A percentile compares a stretch with the other conserved stretches of the same genome.
phyloP scores from a whole-genome alignment of 2,113 vertebrate species.

The Lutjanus erythropterus region DNA sequence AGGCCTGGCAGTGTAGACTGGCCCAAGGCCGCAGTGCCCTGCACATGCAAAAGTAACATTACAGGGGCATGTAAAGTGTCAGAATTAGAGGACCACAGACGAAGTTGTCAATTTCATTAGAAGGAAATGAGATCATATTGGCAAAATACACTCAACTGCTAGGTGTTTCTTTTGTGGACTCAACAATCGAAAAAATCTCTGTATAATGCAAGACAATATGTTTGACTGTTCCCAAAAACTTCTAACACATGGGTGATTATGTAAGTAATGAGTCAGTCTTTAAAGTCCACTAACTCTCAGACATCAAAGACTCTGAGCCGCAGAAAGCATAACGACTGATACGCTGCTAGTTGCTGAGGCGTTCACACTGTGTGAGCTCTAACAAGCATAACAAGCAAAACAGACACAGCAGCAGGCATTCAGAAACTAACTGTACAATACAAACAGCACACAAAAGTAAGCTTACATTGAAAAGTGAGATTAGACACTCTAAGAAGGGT shows the following conservation, averaged over 20 bases:
- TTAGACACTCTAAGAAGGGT: not conserved
- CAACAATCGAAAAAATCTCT: not conserved
- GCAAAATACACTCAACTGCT: too few species aligned
- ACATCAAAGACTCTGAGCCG: not conserved
- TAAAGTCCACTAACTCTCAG: not conserved
- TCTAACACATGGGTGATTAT: not conserved
- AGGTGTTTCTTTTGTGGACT: not conserved
- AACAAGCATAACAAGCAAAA: conserved; percentile 7
- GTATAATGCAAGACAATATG: not conserved
- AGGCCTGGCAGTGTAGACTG: too few species aligned
- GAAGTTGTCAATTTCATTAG: too few species aligned
- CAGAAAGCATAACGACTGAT: not conserved
- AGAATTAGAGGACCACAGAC: too few species aligned
- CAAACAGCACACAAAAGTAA: not conserved
- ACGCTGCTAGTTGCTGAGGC: not conserved
- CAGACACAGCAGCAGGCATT: not conserved
- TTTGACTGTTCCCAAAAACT: not conserved
- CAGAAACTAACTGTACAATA: not conserved
- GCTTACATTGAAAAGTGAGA: not conserved
- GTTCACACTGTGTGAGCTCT: not conserved
- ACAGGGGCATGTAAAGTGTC: too few species aligned
- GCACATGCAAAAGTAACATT: too few species aligned
- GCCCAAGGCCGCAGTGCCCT: too few species aligned
- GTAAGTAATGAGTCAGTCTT: not conserved
- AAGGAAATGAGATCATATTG: too few species aligned